A percentile compares a stretch with the other conserved stretches of the same genome.
These are phyloP conservation scores for Pyrocephalus nanus DNA, from an alignment of 2,797 vertebrate genomes.

Conservation along the genomic window DNA sequence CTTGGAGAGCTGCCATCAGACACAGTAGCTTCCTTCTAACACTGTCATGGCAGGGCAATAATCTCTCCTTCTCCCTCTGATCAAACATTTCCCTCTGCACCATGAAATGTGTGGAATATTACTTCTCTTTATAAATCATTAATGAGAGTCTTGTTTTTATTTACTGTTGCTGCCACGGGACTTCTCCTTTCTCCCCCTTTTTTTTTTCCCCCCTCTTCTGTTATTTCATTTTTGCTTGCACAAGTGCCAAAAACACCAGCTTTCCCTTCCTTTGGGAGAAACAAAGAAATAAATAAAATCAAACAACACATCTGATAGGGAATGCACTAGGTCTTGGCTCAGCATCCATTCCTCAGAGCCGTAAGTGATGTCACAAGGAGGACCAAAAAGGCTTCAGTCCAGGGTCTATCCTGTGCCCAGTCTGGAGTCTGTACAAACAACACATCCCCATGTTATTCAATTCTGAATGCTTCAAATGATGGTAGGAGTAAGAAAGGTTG, in stretches of 20 bases:
- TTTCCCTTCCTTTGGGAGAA: neutral
- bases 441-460: neutral
- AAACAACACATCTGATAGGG: neutral
- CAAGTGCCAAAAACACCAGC: neutral
- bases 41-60: neutral
- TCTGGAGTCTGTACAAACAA: neutral
- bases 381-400: neutral
- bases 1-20: constrained; percentile 45
- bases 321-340: neutral
- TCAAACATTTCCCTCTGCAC: constrained; percentile 24
- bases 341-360: neutral
- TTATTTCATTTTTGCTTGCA: neutral
- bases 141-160: constrained; percentile 17
- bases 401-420: neutral
- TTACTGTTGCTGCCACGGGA: neutral
- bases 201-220: fast-evolving
- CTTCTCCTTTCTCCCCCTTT: neutral
- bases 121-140: constrained; percentile 23
- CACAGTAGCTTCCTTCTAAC: constrained; percentile 34
- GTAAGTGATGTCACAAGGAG: neutral
- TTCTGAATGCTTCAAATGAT: neutral
- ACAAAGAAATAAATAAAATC: neutral
- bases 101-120: neutral
- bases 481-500: neutral
- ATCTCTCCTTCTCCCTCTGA: constrained; percentile 5